Evolutionary conservation across 2,113 vertebrate genomes (phyloP), one percentile per base, ranked within the genome.

Genomic region (Cyanoderma ruficeps): DNA sequence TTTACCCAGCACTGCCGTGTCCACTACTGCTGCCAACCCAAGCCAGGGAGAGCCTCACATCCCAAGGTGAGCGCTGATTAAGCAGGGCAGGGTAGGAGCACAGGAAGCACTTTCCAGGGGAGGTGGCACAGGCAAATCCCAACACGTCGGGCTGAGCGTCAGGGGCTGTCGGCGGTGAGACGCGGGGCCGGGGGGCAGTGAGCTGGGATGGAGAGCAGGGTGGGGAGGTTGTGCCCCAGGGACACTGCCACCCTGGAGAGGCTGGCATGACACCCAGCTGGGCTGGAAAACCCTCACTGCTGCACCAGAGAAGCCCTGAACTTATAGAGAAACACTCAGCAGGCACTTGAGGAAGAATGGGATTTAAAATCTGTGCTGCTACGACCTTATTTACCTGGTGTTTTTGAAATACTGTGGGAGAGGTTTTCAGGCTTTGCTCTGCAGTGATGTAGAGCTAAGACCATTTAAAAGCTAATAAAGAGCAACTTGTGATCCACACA

Each of bases 41-140:
- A 86, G 80, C 24, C 63, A 11, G 41, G 60, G 77, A 76, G 69
- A 49, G 46, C 12, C 53, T 61, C 74, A 37, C 47, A 39, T 3
- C 67, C 60, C 75, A 28, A 24, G 59, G 65, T 0, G 1, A 59
- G 79, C 0, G 11, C 83, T 81, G 85, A 74, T 75, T 37, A 83
- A 86, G 72, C 67, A 28, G 68, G 83, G 57, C 64, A 76, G 72
- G 17, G 3, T 77, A 14, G 35, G n/a, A 93, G 89, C 46, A 17
- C 47, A 90, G 94, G 92, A 89, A 97, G 70, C 72, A 67, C 70
- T 93, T 93, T 87, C 65, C 81, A 79, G 79, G 71, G 74, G 67
- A 91, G 94, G 87, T 3, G n/a, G 92, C 71, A 37, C n/a, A 22
- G 92, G 71, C 97, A 96, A 90, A 94, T 97, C 95, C 88, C 75